Base-by-base conservation (phyloP, 1,140 invertebrate genomes). In the Drosophila pachea region DNA sequence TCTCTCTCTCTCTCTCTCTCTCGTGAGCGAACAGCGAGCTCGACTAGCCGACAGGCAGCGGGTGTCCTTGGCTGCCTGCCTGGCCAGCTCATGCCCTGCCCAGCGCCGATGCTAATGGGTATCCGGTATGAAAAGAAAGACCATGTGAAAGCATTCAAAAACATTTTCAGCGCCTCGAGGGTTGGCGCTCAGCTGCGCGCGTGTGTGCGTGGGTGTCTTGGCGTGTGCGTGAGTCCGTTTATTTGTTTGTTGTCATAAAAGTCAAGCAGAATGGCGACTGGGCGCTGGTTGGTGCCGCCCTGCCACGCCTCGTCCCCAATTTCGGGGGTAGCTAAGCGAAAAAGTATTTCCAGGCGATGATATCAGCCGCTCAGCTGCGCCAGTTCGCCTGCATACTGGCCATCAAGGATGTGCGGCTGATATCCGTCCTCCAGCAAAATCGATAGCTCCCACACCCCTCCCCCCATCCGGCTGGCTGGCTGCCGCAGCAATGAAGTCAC, bases 181-280 rank as follows among this genome's bases (percentile, higher is more conserved):
- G 52, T 45, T 55, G 31, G 12, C 33, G 22, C 6, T 36, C 32
- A 4, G 49, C 29, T 50, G 14, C 0, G 35, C 9, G 35, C 16
- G 43, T 47, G 16, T 47, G 43, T 50, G 48, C 11, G 32, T 16
- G 48, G 31, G 49, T 9, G 1, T 38, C 14, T 5, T 9, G 32
- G 32, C 14, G 48, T 32, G 68, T 65, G 48, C 42, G 62, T 42
- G 64, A 60, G 67, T 64, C 66, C 52, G 50, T 64, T 62, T 56
- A 60, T 71, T 74, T 71, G 62, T 54, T 66, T 75, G 53, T 62
- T 75, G 64, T 64, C 68, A 73, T 72, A 68, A 72, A 75, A 75
- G 59, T 68, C 59, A 64, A 73, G 50, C 53, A 65, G 67, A 32
- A 47, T 49, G 59, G 45, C 66, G 43, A 52, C 67, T 31, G n/a